Percentiles rank a stretch among this genome's conserved stretches.
phyloP scores from a whole-genome alignment of 2,888 invertebrate species.

The Sthenelais limicola region DNA sequence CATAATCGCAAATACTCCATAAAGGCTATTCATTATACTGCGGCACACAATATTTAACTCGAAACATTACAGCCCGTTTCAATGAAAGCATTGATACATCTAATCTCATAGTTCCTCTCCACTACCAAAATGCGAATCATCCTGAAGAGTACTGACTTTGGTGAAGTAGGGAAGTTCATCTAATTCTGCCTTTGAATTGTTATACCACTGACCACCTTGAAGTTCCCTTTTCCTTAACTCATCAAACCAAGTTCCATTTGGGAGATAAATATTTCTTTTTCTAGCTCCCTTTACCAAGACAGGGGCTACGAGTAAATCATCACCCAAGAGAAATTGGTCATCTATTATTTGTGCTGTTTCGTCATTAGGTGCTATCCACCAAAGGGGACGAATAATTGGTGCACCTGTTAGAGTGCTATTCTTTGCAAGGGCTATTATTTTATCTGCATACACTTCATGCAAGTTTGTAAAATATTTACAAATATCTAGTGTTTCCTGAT shows the following conservation, averaged over 20 bases:
- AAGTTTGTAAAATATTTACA: constrained; percentile 51
- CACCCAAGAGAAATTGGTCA: constrained; percentile 73
- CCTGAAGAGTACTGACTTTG: no score
- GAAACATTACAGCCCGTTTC: no score
- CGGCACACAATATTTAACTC: no score
- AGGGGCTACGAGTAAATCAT: constrained; percentile 67
- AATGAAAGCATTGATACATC: no score
- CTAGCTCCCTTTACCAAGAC: constrained; percentile 61
- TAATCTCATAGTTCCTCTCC: no score
- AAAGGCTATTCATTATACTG: no score
- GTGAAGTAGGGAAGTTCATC: constrained; percentile 46
- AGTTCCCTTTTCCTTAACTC: constrained; percentile 14
- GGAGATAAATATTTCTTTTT: constrained; percentile 63
- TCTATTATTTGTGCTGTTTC: constrained; percentile 85
- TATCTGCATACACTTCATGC: constrained; percentile 56
- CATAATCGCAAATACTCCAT: no score
- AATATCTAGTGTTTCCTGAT: constrained; percentile 55
- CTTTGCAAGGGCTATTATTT: constrained; percentile 55
- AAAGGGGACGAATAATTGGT: constrained; percentile 91
- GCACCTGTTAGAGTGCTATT: constrained; percentile 67
- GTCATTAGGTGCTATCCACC: constrained; percentile 90
- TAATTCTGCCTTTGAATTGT: constrained; percentile 36
- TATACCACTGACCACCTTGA: constrained; percentile 42
- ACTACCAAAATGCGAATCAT: no score
- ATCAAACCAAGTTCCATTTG: constrained; percentile 44